Conservation (phyloP, 2,888 invertebrate genomes). For the Chrysotoxum bicinctum region DNA sequence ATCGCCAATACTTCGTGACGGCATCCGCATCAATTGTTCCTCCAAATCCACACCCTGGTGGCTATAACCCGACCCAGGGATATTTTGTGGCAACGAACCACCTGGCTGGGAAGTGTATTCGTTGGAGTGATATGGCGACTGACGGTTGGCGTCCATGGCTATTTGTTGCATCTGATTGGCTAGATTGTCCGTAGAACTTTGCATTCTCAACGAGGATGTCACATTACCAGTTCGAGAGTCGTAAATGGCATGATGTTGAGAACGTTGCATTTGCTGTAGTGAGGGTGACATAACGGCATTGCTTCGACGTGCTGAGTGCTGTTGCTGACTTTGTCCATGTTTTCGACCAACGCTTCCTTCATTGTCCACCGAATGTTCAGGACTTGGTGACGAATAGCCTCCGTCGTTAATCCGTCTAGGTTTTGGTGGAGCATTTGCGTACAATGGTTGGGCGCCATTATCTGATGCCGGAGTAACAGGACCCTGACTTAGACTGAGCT, state of each 20-base stretch:
- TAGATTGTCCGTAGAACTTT: conserved; percentile 65
- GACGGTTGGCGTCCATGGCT: conserved; percentile 77
- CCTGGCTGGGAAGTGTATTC: conserved; percentile 82
- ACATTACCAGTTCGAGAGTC: conserved; percentile 82
- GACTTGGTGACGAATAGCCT: conserved; percentile 89
- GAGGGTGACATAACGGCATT: conserved; percentile 78
- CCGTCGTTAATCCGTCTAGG: conserved; percentile 90
- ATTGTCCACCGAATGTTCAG: conserved; percentile 84
- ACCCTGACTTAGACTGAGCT: conserved; percentile 77
- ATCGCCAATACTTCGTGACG: conserved; percentile 75
- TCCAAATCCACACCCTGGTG: conserved; percentile 75
- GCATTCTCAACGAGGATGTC: conserved; percentile 79
- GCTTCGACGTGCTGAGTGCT: conserved; percentile 75
- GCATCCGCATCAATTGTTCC: conserved; percentile 74
- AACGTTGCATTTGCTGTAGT: conserved; percentile 73
- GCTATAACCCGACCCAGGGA: conserved; percentile 75
- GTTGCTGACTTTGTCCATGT: conserved; percentile 75
- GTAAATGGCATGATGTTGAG: conserved; percentile 83
- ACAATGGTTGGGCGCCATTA: conserved; percentile 86
- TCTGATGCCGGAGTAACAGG: conserved; percentile 80
- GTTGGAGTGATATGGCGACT: conserved; percentile 74
- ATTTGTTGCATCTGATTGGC: conserved; percentile 75
- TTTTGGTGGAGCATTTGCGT: conserved; percentile 95
- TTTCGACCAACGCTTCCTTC: conserved; percentile 74
- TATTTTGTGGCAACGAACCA: conserved; percentile 67